Percentiles rank a stretch among this genome's conserved stretches.
Conservation (phyloP, 2,797 vertebrate species). For the Heliangelus exortis region DNA sequence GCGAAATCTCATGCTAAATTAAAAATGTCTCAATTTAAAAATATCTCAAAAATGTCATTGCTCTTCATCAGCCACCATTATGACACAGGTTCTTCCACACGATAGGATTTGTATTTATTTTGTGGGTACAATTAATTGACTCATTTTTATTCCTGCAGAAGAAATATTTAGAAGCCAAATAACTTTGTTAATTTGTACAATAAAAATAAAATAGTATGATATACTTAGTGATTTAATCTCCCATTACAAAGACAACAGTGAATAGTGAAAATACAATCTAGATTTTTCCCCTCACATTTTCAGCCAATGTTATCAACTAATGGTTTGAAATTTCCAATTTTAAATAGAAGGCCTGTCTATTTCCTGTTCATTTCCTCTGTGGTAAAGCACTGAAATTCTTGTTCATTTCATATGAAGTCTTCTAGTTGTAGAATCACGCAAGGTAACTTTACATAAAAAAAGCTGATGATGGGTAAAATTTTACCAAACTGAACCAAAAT, state of each 20-base stretch:
- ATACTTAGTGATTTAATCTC: neutral
- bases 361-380: neutral
- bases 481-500: neutral
- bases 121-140: neutral
- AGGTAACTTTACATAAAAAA: neutral
- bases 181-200: neutral
- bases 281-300: accelerated
- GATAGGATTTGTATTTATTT: neutral
- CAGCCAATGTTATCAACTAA: neutral
- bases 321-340: neutral
- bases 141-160: neutral
- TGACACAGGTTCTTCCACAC: neutral
- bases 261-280: neutral
- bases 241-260: neutral
- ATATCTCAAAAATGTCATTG: neutral
- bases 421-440: neutral
- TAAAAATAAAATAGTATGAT: neutral
- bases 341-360: neutral
- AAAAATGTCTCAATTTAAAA: neutral
- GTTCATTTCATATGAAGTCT: neutral
- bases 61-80: neutral
- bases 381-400: neutral
- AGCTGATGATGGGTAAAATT: neutral
- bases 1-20: neutral
- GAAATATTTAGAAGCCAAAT: neutral